Evolutionary conservation across 2,888 invertebrate species (phyloP).

Genomic region (Cosmia trapezina): DNA sequence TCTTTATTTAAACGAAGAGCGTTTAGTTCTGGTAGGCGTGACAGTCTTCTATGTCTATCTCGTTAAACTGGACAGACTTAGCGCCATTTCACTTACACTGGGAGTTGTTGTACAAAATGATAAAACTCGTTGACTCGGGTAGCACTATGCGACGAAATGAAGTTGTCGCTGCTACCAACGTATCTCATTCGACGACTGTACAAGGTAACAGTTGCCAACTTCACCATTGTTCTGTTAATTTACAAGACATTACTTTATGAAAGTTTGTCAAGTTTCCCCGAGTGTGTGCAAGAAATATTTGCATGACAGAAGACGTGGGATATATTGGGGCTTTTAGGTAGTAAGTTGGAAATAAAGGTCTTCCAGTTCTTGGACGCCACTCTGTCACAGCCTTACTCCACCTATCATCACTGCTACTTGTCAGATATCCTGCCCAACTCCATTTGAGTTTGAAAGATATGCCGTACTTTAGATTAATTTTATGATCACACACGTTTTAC

Average conservation of each 20-base stretch:
- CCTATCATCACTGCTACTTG: too few species aligned
- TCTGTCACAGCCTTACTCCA: too few species aligned
- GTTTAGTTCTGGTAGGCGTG: too few species aligned
- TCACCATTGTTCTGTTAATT: constrained; percentile 46
- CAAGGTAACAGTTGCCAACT: constrained; percentile 40
- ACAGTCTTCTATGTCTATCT: too few species aligned
- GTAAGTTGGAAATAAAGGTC: background rate
- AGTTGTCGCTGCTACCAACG: background rate
- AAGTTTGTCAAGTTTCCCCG: constrained; percentile 40
- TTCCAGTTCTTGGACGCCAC: too few species aligned
- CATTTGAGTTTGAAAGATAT: too few species aligned
- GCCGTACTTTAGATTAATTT: too few species aligned
- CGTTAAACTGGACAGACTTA: too few species aligned
- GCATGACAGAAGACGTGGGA: constrained; percentile 44
- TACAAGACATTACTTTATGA: constrained; percentile 48
- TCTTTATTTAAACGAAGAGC: too few species aligned
- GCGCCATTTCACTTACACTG: background rate
- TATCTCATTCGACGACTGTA: constrained; percentile 11
- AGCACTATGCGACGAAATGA: background rate
- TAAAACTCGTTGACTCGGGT: background rate
- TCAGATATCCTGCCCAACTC: too few species aligned
- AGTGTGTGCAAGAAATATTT: constrained; percentile 43
- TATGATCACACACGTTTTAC: too few species aligned
- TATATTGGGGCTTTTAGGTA: constrained; percentile 16
- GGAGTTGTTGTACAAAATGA: background rate